Conservation (phyloP, 2,113 vertebrate genomes). For the Ptilonorhynchus violaceus region DNA sequence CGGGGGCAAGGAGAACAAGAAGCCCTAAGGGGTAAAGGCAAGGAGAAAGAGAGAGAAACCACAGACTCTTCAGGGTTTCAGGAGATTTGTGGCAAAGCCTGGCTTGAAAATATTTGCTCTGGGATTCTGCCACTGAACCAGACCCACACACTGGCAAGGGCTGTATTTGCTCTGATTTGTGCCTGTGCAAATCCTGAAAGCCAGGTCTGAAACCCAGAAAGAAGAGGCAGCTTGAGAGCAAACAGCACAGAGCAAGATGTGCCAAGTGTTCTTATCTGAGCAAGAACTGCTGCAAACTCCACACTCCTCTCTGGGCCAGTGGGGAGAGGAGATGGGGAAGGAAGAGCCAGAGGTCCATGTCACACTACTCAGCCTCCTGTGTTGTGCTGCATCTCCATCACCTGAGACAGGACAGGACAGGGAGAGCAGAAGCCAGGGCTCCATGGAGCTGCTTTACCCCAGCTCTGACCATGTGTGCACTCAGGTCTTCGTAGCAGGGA, state of each 20-base stretch:
- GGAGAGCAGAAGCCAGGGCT: not conserved
- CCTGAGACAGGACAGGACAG: not conserved
- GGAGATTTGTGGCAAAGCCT: not conserved
- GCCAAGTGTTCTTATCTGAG: rapidly evolving
- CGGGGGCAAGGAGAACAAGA: not conserved
- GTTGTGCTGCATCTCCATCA: not conserved
- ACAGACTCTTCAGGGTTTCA: not conserved
- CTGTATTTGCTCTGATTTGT: not conserved
- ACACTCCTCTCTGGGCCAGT: rapidly evolving
- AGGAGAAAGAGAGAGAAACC: not conserved
- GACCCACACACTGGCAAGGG: not conserved
- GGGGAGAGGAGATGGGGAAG: not conserved
- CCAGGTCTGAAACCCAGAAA: not conserved
- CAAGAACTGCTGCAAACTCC: not conserved
- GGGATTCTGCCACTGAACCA: not conserved
- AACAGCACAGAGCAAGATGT: not conserved
- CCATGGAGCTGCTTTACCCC: not conserved
- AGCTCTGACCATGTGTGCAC: rapidly evolving
- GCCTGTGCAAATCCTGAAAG: not conserved
- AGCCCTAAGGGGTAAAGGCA: not conserved
- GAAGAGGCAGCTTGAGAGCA: not conserved
- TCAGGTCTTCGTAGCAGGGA: not conserved
- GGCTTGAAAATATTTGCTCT: not conserved
- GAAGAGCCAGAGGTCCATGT: rapidly evolving
- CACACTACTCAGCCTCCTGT: not conserved